phyloP scores from a whole-genome alignment of 2,888 invertebrate species.

The Halictus ligatus region DNA sequence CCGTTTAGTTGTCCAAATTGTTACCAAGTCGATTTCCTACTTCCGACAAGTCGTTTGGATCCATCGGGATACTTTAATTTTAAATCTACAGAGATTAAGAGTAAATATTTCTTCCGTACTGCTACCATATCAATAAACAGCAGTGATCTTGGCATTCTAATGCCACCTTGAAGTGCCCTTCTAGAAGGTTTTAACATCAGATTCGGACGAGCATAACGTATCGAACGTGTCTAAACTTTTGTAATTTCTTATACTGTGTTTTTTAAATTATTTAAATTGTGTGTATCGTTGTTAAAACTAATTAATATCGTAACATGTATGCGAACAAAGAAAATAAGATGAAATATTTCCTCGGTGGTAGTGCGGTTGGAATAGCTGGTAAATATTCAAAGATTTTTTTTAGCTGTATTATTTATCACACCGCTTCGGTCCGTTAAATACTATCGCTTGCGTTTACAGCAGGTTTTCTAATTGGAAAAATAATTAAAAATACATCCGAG shows the following conservation, averaged over 20 bases:
- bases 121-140: neutral
- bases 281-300: neutral
- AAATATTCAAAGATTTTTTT: neutral
- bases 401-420: neutral
- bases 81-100: neutral
- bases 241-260: neutral
- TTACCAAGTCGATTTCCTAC: neutral
- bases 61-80: neutral
- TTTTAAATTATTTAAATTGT: neutral
- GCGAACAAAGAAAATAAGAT: slow-evolving; percentile 19
- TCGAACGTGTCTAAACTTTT: neutral
- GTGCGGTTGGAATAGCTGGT: slow-evolving; percentile 38
- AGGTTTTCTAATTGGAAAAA: slow-evolving; percentile 32
- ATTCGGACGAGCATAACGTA: neutral
- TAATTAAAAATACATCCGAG: slow-evolving; percentile 8
- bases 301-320: slow-evolving; percentile 38
- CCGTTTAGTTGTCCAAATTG: neutral
- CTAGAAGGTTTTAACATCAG: neutral
- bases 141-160: slow-evolving; percentile 3
- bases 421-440: neutral
- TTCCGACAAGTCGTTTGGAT: neutral
- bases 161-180: slow-evolving; percentile 38
- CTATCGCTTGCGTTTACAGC: slow-evolving; percentile 26
- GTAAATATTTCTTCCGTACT: neutral
- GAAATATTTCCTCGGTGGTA: slow-evolving; percentile 34